A percentile compares a stretch with the other conserved stretches of the same genome.
Evolutionary conservation across 2,888 invertebrate genomes (phyloP).

Genomic region (Melolontha melolontha): DNA sequence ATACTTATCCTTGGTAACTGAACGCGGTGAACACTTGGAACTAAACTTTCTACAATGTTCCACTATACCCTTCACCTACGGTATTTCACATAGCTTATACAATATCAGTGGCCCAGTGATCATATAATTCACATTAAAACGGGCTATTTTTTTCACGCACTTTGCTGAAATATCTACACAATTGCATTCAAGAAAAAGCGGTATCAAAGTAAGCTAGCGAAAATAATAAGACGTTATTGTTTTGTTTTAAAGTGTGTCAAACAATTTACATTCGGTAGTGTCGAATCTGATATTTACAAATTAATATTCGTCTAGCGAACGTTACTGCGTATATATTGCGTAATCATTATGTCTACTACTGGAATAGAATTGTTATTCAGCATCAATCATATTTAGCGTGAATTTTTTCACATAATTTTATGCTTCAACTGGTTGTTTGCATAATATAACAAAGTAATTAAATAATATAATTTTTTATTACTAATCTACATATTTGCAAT

Average conservation of each 20-base stretch:
- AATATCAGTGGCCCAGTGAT: conserved; percentile 33
- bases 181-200: background rate
- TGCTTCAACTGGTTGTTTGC: background rate
- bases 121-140: conserved; percentile 24
- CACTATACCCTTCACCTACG: conserved; percentile 56
- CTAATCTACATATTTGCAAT: no score
- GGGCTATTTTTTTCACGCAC: background rate
- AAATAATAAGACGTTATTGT: conserved; percentile 1
- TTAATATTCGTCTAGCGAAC: conserved; percentile 26
- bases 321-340: conserved; percentile 13
- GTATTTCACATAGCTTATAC: conserved; percentile 49
- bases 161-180: background rate
- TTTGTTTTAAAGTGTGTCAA: conserved; percentile 8
- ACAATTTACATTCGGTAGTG: background rate
- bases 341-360: conserved; percentile 21
- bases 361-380: conserved; percentile 16
- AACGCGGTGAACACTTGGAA: conserved; percentile 52
- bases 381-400: conserved; percentile 11
- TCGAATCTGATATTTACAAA: conserved; percentile 27
- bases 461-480: background rate
- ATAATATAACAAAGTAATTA: background rate
- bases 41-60: conserved; percentile 59
- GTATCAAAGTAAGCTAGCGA: no score
- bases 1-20: conserved; percentile 62
- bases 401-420: conserved; percentile 20